phyloP scores from a whole-genome alignment of 1,140 invertebrate species.

The Cherax quadricarinatus region DNA sequence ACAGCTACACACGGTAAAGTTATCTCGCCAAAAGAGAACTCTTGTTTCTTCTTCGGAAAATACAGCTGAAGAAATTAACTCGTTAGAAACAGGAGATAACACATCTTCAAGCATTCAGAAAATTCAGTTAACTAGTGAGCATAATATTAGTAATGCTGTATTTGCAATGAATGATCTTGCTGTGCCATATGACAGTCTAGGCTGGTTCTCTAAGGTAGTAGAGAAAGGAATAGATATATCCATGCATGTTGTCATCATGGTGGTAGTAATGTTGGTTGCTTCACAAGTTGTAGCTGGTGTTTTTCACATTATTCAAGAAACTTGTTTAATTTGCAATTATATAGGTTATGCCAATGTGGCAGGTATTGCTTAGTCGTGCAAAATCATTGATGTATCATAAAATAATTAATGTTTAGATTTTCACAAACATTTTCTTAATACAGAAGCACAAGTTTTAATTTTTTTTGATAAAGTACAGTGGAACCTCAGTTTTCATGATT shows the following conservation, averaged over 20 bases:
- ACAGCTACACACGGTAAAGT: background rate
- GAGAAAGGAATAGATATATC: slow-evolving; percentile 14
- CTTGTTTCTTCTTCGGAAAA: background rate
- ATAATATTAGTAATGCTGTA: background rate
- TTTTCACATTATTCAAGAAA: background rate
- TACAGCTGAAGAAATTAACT: too few relatives aligned
- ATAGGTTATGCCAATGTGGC: slow-evolving; percentile 26
- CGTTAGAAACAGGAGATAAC: background rate
- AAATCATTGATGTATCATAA: background rate
- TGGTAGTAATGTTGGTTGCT: slow-evolving; percentile 13
- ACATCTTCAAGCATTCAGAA: background rate
- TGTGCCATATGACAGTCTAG: background rate
- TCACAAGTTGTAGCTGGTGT: background rate
- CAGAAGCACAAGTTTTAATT: too few relatives aligned
- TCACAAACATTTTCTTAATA: too few relatives aligned
- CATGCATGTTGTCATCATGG: background rate
- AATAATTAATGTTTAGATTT: background rate
- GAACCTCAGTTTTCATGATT: too few relatives aligned
- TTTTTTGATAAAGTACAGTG: too few relatives aligned
- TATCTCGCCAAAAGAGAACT: background rate
- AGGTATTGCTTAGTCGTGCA: background rate
- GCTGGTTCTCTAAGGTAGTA: slow-evolving; percentile 22
- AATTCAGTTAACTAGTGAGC: background rate
- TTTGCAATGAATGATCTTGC: background rate
- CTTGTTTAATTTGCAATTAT: slow-evolving; percentile 8